Evolutionary conservation across 2,888 invertebrate genomes (phyloP), one percentile per base, ranked within the genome.

Genomic region (Protophormia terraenovae): DNA sequence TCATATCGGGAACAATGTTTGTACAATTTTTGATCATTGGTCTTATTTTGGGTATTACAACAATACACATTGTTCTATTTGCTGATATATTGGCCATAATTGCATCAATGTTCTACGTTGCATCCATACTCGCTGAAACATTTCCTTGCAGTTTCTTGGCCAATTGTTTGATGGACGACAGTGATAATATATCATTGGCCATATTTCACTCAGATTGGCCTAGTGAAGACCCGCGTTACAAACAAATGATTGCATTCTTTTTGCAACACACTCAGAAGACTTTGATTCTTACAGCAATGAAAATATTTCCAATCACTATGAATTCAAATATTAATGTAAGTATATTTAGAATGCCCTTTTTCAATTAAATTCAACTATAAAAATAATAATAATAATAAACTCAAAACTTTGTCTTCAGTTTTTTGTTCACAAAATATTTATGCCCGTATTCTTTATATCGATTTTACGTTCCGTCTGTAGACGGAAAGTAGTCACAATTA

Each of bases 151-250:
- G 90, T 55, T 90, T 87, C 22, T 88, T 88, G n/a, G 89, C 89
- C 35, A 90, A 89, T 16, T 88, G 86, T 62, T 75, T 90, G 5
- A 82, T 86, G 6, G 88, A 87, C 6, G 90, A 90, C 47, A 87
- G 89, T n/a, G 73, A 86, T n/a, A 71, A 85, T 2, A 76, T 90
- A 29, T 83, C 88, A 1, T 84, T 88, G 78, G 89, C 90, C 0
- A 86, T 90, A 0, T 90, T 90, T 32, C 87, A 90, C 50, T 89
- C 89, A 2, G 88, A 89, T n/a, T 90, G 90, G 90, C 88, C 89
- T 12, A 82, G 83, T 14, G 89, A 87, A 32, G 84, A 87, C 14
- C 64, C 67, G n/a, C 87, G 87, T 1, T 90, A 89, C 38, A 88
- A 88, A 14, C 88, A 84, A n/a, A 83, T 87, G 1, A 24, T 88